Conservation (phyloP, 2,113 vertebrate genomes). For the Romanogobio albipinnatus region DNA sequence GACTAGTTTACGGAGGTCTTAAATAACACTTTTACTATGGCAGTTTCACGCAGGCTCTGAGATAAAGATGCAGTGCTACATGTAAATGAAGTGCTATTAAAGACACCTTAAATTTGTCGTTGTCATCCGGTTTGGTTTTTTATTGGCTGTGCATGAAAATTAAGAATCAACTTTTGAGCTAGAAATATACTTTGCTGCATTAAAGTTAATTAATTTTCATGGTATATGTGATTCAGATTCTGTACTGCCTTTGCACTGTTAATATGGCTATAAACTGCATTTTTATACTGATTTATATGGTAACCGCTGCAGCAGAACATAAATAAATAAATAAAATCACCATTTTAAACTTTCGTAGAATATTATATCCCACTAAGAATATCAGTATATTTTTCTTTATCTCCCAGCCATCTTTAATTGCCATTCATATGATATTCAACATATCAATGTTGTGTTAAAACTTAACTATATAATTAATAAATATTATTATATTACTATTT, state of each 20-base stretch:
- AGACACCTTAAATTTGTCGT: not conserved
- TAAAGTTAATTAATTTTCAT: not conserved
- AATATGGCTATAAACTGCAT: not conserved
- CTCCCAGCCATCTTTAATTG: too few relatives aligned
- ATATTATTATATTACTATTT: not conserved
- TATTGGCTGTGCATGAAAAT: not conserved
- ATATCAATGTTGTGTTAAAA: not conserved
- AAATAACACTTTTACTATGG: not conserved
- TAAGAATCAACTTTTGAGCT: not conserved
- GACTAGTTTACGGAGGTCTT: not conserved
- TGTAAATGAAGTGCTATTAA: not conserved
- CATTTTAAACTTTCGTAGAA: too few relatives aligned
- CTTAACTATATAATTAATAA: not conserved
- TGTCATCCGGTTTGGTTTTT: not conserved
- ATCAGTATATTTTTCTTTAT: too few relatives aligned
- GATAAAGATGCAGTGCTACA: not conserved
- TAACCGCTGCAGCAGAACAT: not conserved
- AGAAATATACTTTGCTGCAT: not conserved
- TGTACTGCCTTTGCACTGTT: not conserved
- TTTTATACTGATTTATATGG: not conserved
- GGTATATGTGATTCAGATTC: not conserved
- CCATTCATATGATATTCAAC: too few relatives aligned
- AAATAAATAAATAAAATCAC: too few relatives aligned
- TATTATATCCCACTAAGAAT: too few relatives aligned
- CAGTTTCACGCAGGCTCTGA: conserved; percentile 1